Percentiles rank a stretch among this genome's conserved stretches.
Evolutionary conservation across 2,888 invertebrate genomes (phyloP).

Genomic region (Poecilobothrus nobilitatus): DNA sequence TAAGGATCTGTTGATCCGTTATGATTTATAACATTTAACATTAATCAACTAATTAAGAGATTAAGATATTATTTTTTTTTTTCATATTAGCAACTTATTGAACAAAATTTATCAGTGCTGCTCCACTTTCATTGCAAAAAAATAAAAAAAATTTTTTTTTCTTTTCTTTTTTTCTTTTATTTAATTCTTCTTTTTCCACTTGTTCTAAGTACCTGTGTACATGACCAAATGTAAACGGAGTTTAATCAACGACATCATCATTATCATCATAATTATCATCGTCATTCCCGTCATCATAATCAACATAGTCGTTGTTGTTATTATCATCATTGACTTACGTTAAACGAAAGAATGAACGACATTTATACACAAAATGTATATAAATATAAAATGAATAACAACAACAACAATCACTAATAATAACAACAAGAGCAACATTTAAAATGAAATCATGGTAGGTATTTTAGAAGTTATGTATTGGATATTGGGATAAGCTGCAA

Average conservation of each 20-base stretch:
- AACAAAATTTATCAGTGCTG: too few species aligned
- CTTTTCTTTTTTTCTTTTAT: too few species aligned
- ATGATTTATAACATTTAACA: too few species aligned
- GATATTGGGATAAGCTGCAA: slow-evolving; percentile 5
- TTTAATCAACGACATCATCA: neutral
- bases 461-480: neutral
- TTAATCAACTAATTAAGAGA: too few species aligned
- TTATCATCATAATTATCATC: neutral
- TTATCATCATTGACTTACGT: neutral
- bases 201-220: neutral
- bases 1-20: too few species aligned
- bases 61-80: too few species aligned
- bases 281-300: neutral
- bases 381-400: neutral
- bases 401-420: neutral
- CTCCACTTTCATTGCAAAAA: too few species aligned
- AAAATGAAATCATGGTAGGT: neutral
- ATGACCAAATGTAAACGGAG: neutral
- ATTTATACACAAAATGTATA: neutral
- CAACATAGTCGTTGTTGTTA: neutral
- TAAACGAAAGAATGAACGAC: neutral
- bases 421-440: too few species aligned
- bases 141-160: too few species aligned
- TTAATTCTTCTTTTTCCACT: too few species aligned
- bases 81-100: too few species aligned